Evolutionary conservation across 2,888 invertebrate genomes (phyloP), one percentile per base, ranked within the genome.

Genomic region (Seira ritae): DNA sequence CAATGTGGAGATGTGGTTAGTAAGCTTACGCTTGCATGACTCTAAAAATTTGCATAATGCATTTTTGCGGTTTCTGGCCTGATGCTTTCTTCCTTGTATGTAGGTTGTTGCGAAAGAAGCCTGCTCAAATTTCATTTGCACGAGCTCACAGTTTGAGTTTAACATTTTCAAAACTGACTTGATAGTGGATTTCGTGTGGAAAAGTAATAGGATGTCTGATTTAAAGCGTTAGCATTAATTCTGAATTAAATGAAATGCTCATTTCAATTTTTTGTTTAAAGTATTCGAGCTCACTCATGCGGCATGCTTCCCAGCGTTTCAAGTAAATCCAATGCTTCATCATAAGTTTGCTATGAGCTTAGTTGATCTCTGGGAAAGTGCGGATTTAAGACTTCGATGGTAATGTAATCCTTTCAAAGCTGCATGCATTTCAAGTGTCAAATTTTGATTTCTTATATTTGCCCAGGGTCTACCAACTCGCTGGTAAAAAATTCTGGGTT

Each of bases 141-240:
- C 81, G 0, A 31, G 60, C 3, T 0, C 66, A 4, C 66, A 60
- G 31, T 76, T 15, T n/a, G 76, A 81, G 17, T 76, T 65, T 15
- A 81, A 67, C 10, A 15, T 76, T 4, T 19, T 37, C 15, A 23
- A 19, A 15, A 50, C 17, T 0, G 81, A 81, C 42, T 22, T 76
- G 15, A 10, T 81, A 1, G 20, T 76, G n/a, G 81, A 81, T 46
- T 31, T 76, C 15, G 55, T 81, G 12, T 81, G 81, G 81, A 81
- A 81, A 66, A n/a, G 75, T 76, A 46, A 8, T n/a, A n/a, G n/a
- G n/a, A n/a, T n/a, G n/a, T n/a, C n/a, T n/a, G n/a, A n/a, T n/a
- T n/a, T n/a, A n/a, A n/a, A n/a, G n/a, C n/a, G n/a, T 12, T 68
- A 68, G 68, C 10, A 12, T 66, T 12, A n/a, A n/a, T n/a, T n/a